Base-by-base conservation (phyloP, 2,113 vertebrate species). In the Empidonax alnorum region DNA sequence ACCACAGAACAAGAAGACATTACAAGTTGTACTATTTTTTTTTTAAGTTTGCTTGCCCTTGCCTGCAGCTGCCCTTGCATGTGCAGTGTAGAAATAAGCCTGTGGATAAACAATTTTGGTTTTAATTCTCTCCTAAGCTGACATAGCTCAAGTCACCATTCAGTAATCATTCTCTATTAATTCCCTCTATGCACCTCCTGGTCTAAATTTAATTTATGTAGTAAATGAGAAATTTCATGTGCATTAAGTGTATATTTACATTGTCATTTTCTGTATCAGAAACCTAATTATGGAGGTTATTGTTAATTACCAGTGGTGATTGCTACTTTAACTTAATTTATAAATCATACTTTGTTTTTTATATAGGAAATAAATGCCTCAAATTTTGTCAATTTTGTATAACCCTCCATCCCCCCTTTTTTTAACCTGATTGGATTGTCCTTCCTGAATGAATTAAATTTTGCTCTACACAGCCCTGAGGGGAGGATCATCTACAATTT, bases 211-310 rank as follows among this genome's bases (percentile, higher is more conserved):
- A 97, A 91, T 95, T 98, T 97, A 90, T 97, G 88, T 97, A 98
- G 98, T 96, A 77, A 97, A 97, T 96, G 95, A 98, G 92, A 96
- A 93, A 92, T 82, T 98, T 89, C 90, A 82, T 97, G 97, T 96
- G 94, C 96, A 96, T 98, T 97, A 95, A 97, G 72, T 97, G 96
- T 98, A 96, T 97, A 96, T 97, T 98, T 97, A 97, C 96, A 92
- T 98, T 98, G 96, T 97, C 97, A 97, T 97, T 98, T 98, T 98
- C 97, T 98, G 98, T 98, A 98, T 98, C 97, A 98, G 93, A 98
- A 98, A 90, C 94, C 96, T 98, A 96, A 97, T 97, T 96, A 95
- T 95, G 90, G 91, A 98, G 93, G 97, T 97, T 97, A 96, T 85
- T 98, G 97, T 98, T 97, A 97, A 97, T 97, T 97, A 92, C 94